phyloP scores from a whole-genome alignment of 1,140 invertebrate genomes.

The Pteromalus puparum region DNA sequence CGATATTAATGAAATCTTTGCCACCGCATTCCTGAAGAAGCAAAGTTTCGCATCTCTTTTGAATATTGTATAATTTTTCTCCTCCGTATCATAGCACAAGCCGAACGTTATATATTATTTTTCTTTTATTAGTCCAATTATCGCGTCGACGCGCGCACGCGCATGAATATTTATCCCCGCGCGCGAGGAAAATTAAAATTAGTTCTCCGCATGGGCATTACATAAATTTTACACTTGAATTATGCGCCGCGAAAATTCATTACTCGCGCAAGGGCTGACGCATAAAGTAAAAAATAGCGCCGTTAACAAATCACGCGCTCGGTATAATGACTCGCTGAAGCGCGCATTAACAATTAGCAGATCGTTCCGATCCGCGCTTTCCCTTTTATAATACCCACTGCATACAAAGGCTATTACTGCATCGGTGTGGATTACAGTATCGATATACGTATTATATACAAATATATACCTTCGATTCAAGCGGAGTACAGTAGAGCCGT shows the following conservation, averaged over 20 bases:
- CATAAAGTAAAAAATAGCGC: neutral
- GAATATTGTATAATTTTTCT: neutral
- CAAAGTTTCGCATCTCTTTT: neutral
- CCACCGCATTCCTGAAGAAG: neutral
- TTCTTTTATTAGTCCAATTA: neutral
- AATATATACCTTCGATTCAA: neutral
- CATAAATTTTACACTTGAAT: neutral
- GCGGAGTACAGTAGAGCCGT: neutral
- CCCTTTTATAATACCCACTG: neutral
- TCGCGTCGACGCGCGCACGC: too few relatives aligned
- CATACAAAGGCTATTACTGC: conserved; percentile 66
- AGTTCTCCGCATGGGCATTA: neutral
- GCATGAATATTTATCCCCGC: neutral
- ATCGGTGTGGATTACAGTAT: conserved; percentile 74
- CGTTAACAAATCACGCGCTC: neutral
- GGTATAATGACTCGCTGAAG: neutral
- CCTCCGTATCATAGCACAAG: neutral
- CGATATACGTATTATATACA: too few relatives aligned
- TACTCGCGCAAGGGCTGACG: too few relatives aligned
- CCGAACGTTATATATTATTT: neutral
- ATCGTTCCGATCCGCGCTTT: conserved; percentile 67
- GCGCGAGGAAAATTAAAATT: neutral
- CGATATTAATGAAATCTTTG: neutral
- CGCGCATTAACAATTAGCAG: conserved; percentile 79
- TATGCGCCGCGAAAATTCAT: too few relatives aligned